These are phyloP conservation scores for Epinotia brunnichana DNA, from an alignment of 2,888 invertebrate species.

Conservation along the genomic window DNA sequence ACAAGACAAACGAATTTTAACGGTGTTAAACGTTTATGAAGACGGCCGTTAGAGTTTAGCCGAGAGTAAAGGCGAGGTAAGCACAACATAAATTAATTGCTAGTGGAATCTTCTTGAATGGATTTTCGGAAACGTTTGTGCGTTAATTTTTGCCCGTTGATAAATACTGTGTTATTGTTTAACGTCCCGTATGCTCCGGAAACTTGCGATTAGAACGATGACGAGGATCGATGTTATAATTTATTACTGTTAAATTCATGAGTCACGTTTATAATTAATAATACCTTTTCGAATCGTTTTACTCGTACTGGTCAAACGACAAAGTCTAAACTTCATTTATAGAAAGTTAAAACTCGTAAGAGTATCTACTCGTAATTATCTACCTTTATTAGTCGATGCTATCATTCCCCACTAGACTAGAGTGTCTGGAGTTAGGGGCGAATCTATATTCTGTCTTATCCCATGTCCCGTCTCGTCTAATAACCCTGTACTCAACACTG, in stretches of 20 bases:
- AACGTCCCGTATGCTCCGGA: slow-evolving; percentile 4
- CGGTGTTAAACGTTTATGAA: too few relatives aligned
- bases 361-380: too few relatives aligned
- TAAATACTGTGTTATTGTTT: slow-evolving; percentile 6
- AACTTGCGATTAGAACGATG: slow-evolving; percentile 4
- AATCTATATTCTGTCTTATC: too few relatives aligned
- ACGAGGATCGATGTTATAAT: background rate
- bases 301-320: too few relatives aligned
- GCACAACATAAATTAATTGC: background rate
- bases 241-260: background rate
- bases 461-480: background rate
- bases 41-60: too few relatives aligned
- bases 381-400: too few relatives aligned
- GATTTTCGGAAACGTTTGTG: background rate
- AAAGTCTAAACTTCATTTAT: too few relatives aligned
- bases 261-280: background rate
- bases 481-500: background rate
- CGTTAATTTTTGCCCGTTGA: background rate
- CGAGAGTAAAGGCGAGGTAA: background rate
- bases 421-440: too few relatives aligned
- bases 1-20: too few relatives aligned
- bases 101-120: background rate
- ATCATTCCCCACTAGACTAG: too few relatives aligned
- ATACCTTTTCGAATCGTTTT: background rate
- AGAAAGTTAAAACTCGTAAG: too few relatives aligned